phyloP scores from a whole-genome alignment of 2,888 invertebrate genomes.

The Arctia plantaginis region DNA sequence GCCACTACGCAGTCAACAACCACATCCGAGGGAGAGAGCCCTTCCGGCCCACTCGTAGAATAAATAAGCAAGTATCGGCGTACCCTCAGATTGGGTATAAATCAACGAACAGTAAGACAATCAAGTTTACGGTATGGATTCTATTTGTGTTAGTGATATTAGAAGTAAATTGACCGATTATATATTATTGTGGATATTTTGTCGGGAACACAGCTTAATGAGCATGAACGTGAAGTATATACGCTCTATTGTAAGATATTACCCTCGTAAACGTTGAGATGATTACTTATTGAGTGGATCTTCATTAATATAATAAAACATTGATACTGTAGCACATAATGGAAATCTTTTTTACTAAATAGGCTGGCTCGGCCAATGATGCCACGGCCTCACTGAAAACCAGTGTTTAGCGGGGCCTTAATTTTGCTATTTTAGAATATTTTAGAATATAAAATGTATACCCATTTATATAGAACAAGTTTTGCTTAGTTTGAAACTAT shows the following conservation, averaged over 20 bases:
- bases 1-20: conserved; percentile 21
- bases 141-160: conserved; percentile 26
- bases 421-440: too few relatives aligned
- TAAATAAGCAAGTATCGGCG: conserved; percentile 57
- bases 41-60: conserved; percentile 58
- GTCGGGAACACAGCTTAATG: not conserved
- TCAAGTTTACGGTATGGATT: conserved; percentile 41
- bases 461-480: too few relatives aligned
- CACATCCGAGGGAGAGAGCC: conserved; percentile 51
- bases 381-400: too few relatives aligned
- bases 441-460: too few relatives aligned
- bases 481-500: too few relatives aligned
- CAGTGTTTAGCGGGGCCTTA: too few relatives aligned
- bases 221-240: not conserved
- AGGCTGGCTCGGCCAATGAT: too few relatives aligned
- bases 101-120: conserved; percentile 51
- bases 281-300: not conserved
- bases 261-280: not conserved
- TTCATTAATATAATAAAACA: too few relatives aligned
- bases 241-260: not conserved
- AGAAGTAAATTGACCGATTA: conserved; percentile 13
- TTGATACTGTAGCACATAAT: too few relatives aligned
- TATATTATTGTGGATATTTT: not conserved
- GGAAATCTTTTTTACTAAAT: too few relatives aligned
- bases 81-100: conserved; percentile 53